phyloP scores from a whole-genome alignment of 2,797 vertebrate species.

The Poeciliopsis turneri region DNA sequence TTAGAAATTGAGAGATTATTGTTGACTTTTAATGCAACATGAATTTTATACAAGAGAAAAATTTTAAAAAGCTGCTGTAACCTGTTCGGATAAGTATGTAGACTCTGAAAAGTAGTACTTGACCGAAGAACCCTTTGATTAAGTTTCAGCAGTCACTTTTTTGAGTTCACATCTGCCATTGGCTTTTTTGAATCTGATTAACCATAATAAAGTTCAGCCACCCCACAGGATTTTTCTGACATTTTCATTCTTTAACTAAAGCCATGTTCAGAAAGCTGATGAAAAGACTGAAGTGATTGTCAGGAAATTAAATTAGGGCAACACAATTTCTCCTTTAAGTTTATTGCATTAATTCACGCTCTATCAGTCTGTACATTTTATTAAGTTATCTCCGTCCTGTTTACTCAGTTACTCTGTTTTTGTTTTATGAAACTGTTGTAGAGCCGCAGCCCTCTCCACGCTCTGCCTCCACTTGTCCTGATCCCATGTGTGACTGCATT shows the following conservation, averaged over 20 bases:
- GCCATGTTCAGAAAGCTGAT: not conserved
- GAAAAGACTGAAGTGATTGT: not conserved
- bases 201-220: not conserved
- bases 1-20: not conserved
- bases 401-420: conserved; percentile 7
- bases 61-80: not conserved
- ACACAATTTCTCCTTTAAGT: conserved; percentile 2
- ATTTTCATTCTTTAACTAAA: not conserved
- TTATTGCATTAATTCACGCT: not conserved
- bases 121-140: not conserved
- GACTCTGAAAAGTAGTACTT: not conserved
- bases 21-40: not conserved
- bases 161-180: not conserved
- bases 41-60: not conserved
- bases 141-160: not conserved
- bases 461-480: conserved; percentile 27
- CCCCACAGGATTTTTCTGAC: not conserved
- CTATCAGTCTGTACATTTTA: conserved; percentile 6
- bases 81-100: not conserved
- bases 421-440: conserved; percentile 23
- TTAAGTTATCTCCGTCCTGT: conserved; percentile 17
- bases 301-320: not conserved
- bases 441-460: conserved; percentile 15
- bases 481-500: conserved; percentile 29
- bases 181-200: conserved; percentile 1